These are phyloP conservation scores for Agrotis puta DNA, from an alignment of 2,888 invertebrate species.

Conservation along the genomic window DNA sequence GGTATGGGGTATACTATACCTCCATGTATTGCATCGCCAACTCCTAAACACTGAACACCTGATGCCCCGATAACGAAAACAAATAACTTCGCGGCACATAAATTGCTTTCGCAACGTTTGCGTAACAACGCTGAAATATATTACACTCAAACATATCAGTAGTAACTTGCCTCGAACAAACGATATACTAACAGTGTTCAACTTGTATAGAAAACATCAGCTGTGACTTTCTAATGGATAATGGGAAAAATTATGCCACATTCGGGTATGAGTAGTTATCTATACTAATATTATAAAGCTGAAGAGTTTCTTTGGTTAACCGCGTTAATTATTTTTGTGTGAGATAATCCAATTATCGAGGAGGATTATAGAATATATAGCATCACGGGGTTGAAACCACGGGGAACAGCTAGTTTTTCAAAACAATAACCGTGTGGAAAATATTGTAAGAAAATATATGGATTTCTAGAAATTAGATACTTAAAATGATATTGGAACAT, in stretches of 20 bases:
- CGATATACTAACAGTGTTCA: constrained; percentile 39
- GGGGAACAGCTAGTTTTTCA: no score
- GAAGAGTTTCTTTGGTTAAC: no score
- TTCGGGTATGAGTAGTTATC: constrained; percentile 52
- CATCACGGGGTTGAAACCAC: no score
- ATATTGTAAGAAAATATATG: background rate
- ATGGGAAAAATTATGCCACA: constrained; percentile 19
- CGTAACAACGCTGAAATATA: constrained; percentile 50
- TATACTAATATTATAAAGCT: background rate
- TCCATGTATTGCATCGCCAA: constrained; percentile 6
- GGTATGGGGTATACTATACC: background rate
- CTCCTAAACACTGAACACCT: constrained; percentile 45
- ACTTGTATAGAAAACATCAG: constrained; percentile 25
- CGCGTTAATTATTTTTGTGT: no score
- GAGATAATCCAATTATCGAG: no score
- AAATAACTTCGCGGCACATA: constrained; percentile 56
- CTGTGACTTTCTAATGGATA: constrained; percentile 27
- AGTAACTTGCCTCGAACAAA: constrained; percentile 39
- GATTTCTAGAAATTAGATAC: no score
- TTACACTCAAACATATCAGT: constrained; percentile 39
- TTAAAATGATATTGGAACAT: background rate
- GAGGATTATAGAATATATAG: no score
- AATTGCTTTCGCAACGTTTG: constrained; percentile 59
- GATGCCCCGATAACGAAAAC: constrained; percentile 52
- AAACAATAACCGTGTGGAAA: background rate